A percentile compares a stretch with the other conserved stretches of the same genome.
These are phyloP conservation scores for Parotocinclus haroldoi DNA, from an alignment of 2,797 vertebrate species.

Conservation along the genomic window DNA sequence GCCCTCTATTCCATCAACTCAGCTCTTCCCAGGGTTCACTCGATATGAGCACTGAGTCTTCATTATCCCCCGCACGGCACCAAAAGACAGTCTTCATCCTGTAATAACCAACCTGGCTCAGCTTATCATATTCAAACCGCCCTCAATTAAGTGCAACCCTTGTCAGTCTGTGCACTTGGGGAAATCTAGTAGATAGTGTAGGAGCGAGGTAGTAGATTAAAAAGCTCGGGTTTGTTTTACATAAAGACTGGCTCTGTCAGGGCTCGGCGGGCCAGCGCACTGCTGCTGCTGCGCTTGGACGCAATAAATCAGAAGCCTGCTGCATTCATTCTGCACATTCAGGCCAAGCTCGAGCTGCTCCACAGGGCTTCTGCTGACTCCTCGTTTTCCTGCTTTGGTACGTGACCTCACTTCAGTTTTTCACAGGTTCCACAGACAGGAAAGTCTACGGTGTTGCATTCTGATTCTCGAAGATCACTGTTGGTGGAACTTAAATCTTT, in stretches of 20 bases:
- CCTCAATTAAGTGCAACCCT: conserved; percentile 64
- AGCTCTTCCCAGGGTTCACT: conserved; percentile 35
- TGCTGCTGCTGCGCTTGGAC: conserved; percentile 60
- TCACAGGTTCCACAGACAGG: conserved; percentile 52
- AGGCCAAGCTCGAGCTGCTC: conserved; percentile 66
- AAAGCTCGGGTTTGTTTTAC: conserved; percentile 75
- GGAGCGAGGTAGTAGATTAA: conserved; percentile 63
- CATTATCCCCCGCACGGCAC: conserved; percentile 55
- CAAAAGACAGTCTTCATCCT: conserved; percentile 58
- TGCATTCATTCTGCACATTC: conserved; percentile 74
- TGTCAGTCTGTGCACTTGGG: conserved; percentile 66
- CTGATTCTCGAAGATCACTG: conserved; percentile 8
- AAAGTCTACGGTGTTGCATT: conserved; percentile 43
- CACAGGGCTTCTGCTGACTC: conserved; percentile 70
- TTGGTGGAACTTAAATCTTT: background rate
- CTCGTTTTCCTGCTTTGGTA: conserved; percentile 68
- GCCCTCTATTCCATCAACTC: conserved; percentile 41
- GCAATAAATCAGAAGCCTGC: conserved; percentile 71
- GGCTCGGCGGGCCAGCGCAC: conserved; percentile 67
- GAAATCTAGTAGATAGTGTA: conserved; percentile 59
- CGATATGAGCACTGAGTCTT: conserved; percentile 59
- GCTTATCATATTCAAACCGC: conserved; percentile 57
- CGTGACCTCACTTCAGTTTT: conserved; percentile 63
- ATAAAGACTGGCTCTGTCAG: conserved; percentile 72
- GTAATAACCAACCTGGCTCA: conserved; percentile 65